A percentile compares a stretch with the other conserved stretches of the same genome.
phyloP scores from a whole-genome alignment of 2,797 vertebrate genomes.

The Taeniopygia guttata region DNA sequence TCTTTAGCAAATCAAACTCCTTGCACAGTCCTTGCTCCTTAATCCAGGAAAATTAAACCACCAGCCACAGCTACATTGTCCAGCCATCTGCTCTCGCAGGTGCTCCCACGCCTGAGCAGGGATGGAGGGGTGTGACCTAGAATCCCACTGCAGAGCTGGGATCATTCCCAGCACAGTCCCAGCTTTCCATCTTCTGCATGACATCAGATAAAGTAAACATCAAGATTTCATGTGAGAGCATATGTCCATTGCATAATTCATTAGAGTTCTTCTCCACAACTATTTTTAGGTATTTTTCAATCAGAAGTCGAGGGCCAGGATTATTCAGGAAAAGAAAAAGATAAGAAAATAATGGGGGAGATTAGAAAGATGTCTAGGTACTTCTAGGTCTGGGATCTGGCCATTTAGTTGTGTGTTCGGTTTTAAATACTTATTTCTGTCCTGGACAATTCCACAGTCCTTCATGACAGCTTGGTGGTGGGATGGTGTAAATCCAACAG shows the following conservation, averaged over 20 bases:
- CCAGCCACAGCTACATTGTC: background rate
- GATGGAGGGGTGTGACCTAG: slow-evolving; percentile 16
- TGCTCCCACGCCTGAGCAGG: slow-evolving; percentile 27
- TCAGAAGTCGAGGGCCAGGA: background rate
- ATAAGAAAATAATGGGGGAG: background rate
- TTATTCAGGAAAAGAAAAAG: background rate
- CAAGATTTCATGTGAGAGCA: background rate
- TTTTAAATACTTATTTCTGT: background rate
- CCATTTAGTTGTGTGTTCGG: background rate
- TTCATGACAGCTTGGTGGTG: background rate
- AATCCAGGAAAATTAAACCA: slow-evolving; percentile 61
- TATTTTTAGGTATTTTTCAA: background rate
- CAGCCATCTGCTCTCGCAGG: slow-evolving; percentile 63
- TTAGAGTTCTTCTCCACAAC: background rate
- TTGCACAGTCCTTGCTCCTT: slow-evolving; percentile 32
- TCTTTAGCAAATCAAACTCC: slow-evolving; percentile 36
- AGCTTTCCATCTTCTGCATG: slow-evolving; percentile 4
- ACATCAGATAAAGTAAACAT: slow-evolving; percentile 20
- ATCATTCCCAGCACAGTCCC: slow-evolving; percentile 16
- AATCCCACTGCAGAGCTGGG: slow-evolving; percentile 14
- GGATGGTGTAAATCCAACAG: background rate
- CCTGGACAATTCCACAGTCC: background rate
- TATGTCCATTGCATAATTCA: slow-evolving; percentile 29
- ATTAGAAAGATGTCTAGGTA: background rate
- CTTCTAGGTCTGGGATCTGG: background rate